phyloP scores from a whole-genome alignment of 2,113 vertebrate genomes.

The Coptodon bakossiorum region DNA sequence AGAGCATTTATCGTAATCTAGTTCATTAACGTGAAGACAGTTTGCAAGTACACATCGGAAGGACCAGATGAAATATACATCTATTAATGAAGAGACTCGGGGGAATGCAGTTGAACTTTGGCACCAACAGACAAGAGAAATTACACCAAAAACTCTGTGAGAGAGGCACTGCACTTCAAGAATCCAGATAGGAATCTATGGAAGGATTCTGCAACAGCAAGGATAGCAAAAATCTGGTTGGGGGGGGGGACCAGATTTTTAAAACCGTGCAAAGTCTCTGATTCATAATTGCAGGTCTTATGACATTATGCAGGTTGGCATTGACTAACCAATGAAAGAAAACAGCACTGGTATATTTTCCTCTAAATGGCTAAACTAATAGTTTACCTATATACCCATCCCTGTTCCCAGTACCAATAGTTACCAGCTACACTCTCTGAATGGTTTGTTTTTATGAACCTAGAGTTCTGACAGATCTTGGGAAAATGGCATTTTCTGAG shows the following conservation, averaged over 20 bases:
- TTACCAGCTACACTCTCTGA: background rate
- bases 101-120: background rate
- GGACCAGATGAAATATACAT: background rate
- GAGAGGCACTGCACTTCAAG: background rate
- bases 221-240: background rate
- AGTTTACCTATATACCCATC: background rate
- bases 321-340: background rate
- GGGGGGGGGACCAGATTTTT: background rate
- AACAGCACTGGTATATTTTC: background rate
- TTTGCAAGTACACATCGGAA: background rate
- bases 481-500: background rate
- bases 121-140: background rate
- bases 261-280: background rate
- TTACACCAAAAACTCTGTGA: background rate
- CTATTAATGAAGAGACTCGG: background rate
- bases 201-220: background rate
- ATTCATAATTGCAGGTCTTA: rapidly evolving
- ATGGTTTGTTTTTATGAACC: background rate
- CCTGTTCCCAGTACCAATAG: background rate
- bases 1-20: background rate
- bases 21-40: background rate
- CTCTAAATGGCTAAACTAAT: background rate
- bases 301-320: background rate
- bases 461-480: background rate
- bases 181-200: background rate